A percentile compares a stretch with the other conserved stretches of the same genome.
These are phyloP conservation scores for Gracilinanus agilis DNA, from an alignment of 2,113 vertebrate genomes.

Conservation along the genomic window DNA sequence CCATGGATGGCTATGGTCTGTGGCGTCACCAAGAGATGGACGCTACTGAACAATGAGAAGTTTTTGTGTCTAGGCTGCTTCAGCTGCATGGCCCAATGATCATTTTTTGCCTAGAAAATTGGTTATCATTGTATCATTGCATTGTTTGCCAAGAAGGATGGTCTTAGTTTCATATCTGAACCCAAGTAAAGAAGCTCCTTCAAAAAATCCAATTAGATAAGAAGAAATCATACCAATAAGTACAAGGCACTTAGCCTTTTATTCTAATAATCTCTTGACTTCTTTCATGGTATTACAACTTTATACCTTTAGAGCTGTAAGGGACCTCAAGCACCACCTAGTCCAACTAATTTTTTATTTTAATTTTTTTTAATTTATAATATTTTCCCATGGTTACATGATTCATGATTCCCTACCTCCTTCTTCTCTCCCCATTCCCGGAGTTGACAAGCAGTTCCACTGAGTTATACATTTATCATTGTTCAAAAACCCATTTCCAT, in stretches of 20 bases:
- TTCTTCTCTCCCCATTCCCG: too few relatives aligned
- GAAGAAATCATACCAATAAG: conserved; percentile 32
- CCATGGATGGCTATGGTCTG: too few relatives aligned
- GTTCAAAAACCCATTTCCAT: too few relatives aligned
- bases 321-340: neutral
- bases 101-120: neutral
- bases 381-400: too few relatives aligned
- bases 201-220: conserved; percentile 45
- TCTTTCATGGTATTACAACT: neutral
- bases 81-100: neutral
- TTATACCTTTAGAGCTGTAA: neutral
- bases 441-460: too few relatives aligned
- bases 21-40: too few relatives aligned
- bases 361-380: too few relatives aligned
- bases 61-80: neutral
- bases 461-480: too few relatives aligned
- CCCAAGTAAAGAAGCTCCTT: conserved; percentile 20
- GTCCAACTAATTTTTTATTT: neutral
- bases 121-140: neutral
- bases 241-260: neutral
- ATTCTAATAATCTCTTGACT: neutral
- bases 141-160: conserved; percentile 11
- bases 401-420: too few relatives aligned
- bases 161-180: neutral
- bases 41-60: too few relatives aligned